phyloP scores from a whole-genome alignment of 2,797 vertebrate species.

The Manis crassicaudata region DNA sequence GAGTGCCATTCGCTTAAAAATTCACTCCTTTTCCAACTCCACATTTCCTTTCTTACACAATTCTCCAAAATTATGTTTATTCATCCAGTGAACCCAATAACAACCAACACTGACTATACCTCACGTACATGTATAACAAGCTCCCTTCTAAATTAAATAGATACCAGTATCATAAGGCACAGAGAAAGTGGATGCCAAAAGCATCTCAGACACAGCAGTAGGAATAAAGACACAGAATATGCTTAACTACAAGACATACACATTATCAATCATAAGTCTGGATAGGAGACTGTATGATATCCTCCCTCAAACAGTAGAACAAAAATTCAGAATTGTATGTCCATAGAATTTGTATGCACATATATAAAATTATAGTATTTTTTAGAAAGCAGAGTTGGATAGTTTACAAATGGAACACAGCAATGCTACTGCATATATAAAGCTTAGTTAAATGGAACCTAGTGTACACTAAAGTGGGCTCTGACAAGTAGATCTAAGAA shows the following conservation, averaged over 20 bases:
- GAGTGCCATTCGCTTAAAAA: neutral
- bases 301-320: conserved; percentile 3
- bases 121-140: neutral
- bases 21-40: neutral
- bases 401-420: neutral
- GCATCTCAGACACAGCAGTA: neutral
- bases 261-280: neutral
- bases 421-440: neutral
- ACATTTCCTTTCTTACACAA: conserved; percentile 23
- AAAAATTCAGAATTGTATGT: conserved; percentile 44
- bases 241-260: neutral
- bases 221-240: neutral
- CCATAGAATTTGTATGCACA: neutral
- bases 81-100: neutral
- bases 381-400: neutral
- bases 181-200: neutral
- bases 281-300: neutral
- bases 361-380: neutral
- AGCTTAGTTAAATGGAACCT: conserved; percentile 17
- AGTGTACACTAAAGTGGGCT: neutral
- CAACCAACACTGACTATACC: neutral
- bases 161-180: neutral
- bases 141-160: conserved; percentile 11
- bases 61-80: conserved; percentile 41
- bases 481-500: neutral